Base-by-base conservation (phyloP, 2,888 invertebrate species). In the Cryptocheilus praepositus region DNA sequence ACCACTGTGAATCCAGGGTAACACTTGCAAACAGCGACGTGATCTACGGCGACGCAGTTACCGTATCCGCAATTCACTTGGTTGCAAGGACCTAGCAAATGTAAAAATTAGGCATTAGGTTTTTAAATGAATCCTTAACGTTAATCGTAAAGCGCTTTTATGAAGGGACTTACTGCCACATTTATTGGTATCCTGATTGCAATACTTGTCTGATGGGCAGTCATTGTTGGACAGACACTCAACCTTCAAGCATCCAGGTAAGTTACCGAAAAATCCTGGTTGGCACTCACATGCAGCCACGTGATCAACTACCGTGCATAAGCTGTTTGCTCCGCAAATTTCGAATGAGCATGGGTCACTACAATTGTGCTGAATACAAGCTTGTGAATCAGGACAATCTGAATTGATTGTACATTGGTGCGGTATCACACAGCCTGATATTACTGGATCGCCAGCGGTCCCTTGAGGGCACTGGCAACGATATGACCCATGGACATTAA, bases 171-270 rank as follows among this genome's bases (percentile, higher is more conserved):
- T 90, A 93, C 94, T 95, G 78, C 93, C 91, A 85, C 95, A 96
- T 89, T 95, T 95, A 86, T 96, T 95, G 58, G 90, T 93, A 79
- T 92, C 92, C 3, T 89, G 87, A 82, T 96, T 94, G 83, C 97
- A 97, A 76, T 92, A 92, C 87, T 94, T 95, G 71, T 95, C 94
- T 43, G 84, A 88, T 2, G 94, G 89, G 83, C 97, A 97, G 78
- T 96, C 96, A 46, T 92, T 91, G 84, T 95, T 92, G 52, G 92
- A 92, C 0, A 95, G 90, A 88, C 97, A 97, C 89, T 97, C 96
- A 1, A 96, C 97, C 89, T 94, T 95, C 86, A 95, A 96, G 84
- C 96, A 97, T 44, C 97, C 97, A 60, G 95, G 91, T 3, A 95
- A 93, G 89, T 96, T 95, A 8, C 97, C 97, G 36, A 96, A 90